These are phyloP conservation scores for Lypha dubia DNA, from an alignment of 2,888 invertebrate genomes.

Conservation along the genomic window DNA sequence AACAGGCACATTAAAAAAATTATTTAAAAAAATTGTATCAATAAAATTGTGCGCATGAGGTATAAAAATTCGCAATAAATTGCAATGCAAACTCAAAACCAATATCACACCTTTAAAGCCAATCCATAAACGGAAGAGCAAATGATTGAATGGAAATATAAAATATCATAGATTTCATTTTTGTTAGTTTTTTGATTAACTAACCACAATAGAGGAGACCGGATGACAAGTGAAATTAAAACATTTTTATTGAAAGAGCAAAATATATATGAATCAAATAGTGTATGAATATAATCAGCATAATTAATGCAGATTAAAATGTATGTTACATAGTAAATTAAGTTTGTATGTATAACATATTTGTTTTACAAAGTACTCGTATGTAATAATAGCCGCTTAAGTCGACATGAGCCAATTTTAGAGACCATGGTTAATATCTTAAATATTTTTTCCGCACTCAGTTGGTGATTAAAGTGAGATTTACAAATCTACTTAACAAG, in stretches of 20 bases:
- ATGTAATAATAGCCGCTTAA: too few relatives aligned
- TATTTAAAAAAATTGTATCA: neutral
- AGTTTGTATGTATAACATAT: too few relatives aligned
- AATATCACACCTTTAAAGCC: conserved; percentile 14
- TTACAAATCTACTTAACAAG: too few relatives aligned
- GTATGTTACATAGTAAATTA: too few relatives aligned
- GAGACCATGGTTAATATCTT: too few relatives aligned
- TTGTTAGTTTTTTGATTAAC: neutral
- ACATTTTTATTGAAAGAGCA: neutral
- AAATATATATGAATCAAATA: neutral
- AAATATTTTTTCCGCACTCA: too few relatives aligned
- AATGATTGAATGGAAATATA: conserved; percentile 1
- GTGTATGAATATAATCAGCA: too few relatives aligned
- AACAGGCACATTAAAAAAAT: neutral
- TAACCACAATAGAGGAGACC: conserved; percentile 1
- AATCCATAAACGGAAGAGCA: neutral
- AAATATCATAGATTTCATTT: neutral
- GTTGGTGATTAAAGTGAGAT: too few relatives aligned
- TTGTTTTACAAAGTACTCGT: too few relatives aligned
- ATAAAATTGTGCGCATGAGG: conserved; percentile 6
- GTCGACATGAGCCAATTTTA: too few relatives aligned
- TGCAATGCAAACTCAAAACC: conserved; percentile 12
- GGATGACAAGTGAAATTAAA: neutral
- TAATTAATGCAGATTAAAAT: too few relatives aligned
- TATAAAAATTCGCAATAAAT: conserved; percentile 18